Base-by-base conservation (phyloP, 2,888 invertebrate genomes). In the Oscheius myriophilus region DNA sequence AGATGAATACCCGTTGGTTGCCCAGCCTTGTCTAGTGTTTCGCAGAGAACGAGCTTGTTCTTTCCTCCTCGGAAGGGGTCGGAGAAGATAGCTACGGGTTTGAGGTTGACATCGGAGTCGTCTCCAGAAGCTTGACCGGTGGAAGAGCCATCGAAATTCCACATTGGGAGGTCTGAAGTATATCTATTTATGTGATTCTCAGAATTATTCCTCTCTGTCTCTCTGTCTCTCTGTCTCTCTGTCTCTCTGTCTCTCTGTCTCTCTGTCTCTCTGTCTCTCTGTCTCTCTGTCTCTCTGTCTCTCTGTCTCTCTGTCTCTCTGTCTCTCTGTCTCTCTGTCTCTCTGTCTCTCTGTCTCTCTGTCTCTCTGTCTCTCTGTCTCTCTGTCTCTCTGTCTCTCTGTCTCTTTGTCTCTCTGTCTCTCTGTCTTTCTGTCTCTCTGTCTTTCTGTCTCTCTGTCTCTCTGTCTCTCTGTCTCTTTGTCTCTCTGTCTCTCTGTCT, bases 41-140 rank as follows among this genome's bases (percentile, higher is more conserved):
- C 94, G 86, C 94, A 94, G 87, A 96, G 91, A 1, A 96, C 93
- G 63, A 96, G 89, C 86, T 92, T 92, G 89, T 95, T 93, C 88
- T 93, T 92, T 63, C 94, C 94, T 43, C 70, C 74, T 61, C 79
- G 73, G 90, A 97, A 96, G 0, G 96, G 96, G 87, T 96, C 96
- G 79, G 91, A 91, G 90, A 93, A 97, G 76, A 96, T 91, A 64
- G 95, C 94, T n/a, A 94, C 93, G 0, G 96, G 95, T 81, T 92
- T 90, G 52, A 96, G 89, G 89, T 92, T 95, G 51, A 94, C 93
- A 86, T 97, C 96, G 0, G 89, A 88, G 83, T 89, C 89, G 58
- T 87, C 86, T 1, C 89, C 89, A 70, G 87, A 84, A 0, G 89
- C 87, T 73, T 89, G 89, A 46, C 86, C 86, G 1, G 89, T 89